These are phyloP conservation scores for Drosophila hydei DNA, from an alignment of 1,140 invertebrate species.

Conservation along the genomic window DNA sequence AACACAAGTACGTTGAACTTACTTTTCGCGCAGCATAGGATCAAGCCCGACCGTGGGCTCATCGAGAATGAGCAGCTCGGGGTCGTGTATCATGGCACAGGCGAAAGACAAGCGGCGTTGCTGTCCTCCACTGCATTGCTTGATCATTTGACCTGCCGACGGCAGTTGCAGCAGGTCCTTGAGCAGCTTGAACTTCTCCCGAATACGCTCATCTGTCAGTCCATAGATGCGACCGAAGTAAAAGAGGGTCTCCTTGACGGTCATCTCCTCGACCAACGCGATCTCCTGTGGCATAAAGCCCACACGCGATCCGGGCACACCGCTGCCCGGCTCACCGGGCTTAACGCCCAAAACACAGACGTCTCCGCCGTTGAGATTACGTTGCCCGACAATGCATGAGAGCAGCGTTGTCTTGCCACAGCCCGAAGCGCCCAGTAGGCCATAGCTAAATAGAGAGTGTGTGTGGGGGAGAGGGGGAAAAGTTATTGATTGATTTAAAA, in stretches of 20 bases:
- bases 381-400: slow-evolving; percentile 92
- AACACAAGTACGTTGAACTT: slow-evolving; percentile 9
- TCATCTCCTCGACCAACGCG: slow-evolving; percentile 93
- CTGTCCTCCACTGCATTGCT: slow-evolving; percentile 93
- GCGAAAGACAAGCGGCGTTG: slow-evolving; percentile 94
- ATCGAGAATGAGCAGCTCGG: slow-evolving; percentile 94
- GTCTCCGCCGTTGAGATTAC: slow-evolving; percentile 89
- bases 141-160: slow-evolving; percentile 86
- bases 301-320: slow-evolving; percentile 91
- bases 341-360: slow-evolving; percentile 91
- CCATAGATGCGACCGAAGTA: slow-evolving; percentile 96
- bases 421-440: slow-evolving; percentile 93
- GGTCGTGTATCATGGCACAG: slow-evolving; percentile 93
- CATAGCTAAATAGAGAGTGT: slow-evolving; percentile 87
- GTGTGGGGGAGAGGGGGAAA: slow-evolving; percentile 3
- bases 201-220: slow-evolving; percentile 88
- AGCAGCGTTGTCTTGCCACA: slow-evolving; percentile 94
- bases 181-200: slow-evolving; percentile 88
- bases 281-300: slow-evolving; percentile 97
- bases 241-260: slow-evolving; percentile 92
- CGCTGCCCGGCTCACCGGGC: slow-evolving; percentile 89
- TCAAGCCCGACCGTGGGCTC: slow-evolving; percentile 97
- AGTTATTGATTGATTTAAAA: slow-evolving; percentile 9
- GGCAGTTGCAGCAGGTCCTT: slow-evolving; percentile 90
- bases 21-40: slow-evolving; percentile 94